phyloP scores from a whole-genome alignment of 2,888 invertebrate species.

The Clusia tigrina region DNA sequence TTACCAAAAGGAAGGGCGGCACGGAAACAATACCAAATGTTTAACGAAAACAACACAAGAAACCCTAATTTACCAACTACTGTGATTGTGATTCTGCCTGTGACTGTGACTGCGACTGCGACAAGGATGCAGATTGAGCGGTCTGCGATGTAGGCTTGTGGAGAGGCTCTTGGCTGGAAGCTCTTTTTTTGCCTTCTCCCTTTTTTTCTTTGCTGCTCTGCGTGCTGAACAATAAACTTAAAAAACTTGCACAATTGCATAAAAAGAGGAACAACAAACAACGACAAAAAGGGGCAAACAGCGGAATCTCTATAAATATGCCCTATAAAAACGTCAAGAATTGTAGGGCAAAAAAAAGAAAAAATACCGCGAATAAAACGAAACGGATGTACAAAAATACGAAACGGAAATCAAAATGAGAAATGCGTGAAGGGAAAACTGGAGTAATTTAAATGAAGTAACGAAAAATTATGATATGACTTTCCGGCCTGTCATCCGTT shows the following conservation, averaged over 20 bases:
- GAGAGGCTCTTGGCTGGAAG: background rate
- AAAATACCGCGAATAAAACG: constrained; percentile 15
- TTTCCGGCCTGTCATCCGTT: background rate
- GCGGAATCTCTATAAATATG: background rate
- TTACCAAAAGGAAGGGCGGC: background rate
- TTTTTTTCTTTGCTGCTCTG: background rate
- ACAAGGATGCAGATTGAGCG: no score
- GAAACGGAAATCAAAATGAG: constrained; percentile 19
- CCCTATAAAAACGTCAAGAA: background rate
- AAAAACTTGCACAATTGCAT: background rate
- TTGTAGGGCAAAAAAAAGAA: background rate
- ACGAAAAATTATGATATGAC: constrained; percentile 12
- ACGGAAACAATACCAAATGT: background rate
- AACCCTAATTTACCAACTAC: constrained; percentile 44
- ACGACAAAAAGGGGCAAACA: constrained; percentile 14
- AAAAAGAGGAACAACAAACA: constrained; percentile 11
- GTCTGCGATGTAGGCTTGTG: no score
- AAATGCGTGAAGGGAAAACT: constrained; percentile 22
- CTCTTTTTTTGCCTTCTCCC: background rate
- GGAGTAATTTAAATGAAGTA: constrained; percentile 35
- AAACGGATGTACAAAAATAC: constrained; percentile 13
- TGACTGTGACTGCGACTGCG: no score
- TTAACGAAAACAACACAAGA: constrained; percentile 35
- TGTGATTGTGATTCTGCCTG: no score
- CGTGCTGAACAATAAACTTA: background rate